A percentile compares a stretch with the other conserved stretches of the same genome.
Conservation (phyloP, 1,140 invertebrate species). For the Pygmarrhopalites habei region DNA sequence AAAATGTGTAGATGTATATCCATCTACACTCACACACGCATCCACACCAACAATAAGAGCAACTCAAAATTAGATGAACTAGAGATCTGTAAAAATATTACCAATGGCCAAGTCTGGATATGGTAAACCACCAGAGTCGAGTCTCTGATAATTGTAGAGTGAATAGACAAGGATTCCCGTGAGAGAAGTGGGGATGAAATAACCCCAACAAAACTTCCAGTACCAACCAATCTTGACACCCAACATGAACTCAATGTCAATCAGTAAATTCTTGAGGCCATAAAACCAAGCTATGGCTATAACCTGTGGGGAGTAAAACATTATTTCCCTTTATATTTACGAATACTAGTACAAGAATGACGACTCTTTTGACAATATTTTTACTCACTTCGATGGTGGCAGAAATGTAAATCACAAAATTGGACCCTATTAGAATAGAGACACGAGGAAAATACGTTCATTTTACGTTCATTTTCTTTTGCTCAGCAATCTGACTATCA, state of each 20-base stretch:
- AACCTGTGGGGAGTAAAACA: constrained; percentile 40
- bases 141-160: constrained; percentile 47
- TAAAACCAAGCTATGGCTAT: constrained; percentile 18
- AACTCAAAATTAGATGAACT: too few relatives aligned
- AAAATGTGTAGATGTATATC: too few relatives aligned
- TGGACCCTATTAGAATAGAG: too few relatives aligned
- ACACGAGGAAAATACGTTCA: too few relatives aligned
- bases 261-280: constrained; percentile 23
- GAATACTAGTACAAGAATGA: constrained; percentile 19
- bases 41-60: too few relatives aligned
- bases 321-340: constrained; percentile 49
- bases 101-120: constrained; percentile 35
- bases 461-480: too few relatives aligned
- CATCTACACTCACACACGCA: too few relatives aligned
- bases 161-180: constrained; percentile 60
- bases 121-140: constrained; percentile 47
- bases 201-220: constrained; percentile 59
- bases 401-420: constrained; percentile 49
- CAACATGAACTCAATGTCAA: constrained; percentile 36
- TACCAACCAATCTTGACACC: constrained; percentile 47
- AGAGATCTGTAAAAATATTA: too few relatives aligned
- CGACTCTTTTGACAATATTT: constrained; percentile 4
- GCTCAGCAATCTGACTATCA: too few relatives aligned
- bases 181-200: constrained; percentile 50
- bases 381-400: not conserved